phyloP scores from a whole-genome alignment of 2,797 vertebrate species.

The Sternotherus odoratus region DNA sequence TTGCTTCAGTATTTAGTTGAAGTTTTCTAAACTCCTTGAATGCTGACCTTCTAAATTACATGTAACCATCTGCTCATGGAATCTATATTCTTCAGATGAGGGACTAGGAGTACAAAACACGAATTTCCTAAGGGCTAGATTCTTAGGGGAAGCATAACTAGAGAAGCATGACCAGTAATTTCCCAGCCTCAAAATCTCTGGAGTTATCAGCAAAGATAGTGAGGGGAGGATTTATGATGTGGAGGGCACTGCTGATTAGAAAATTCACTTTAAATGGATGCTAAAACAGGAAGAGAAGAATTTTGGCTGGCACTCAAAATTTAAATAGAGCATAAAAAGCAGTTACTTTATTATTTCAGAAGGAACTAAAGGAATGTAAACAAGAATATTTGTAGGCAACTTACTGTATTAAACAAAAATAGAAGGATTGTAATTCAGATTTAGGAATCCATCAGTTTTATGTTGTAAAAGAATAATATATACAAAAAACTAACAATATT shows the following conservation, averaged over 20 bases:
- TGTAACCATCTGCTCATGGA: conserved; percentile 43
- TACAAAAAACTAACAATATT: conserved; percentile 48
- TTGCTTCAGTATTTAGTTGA: not conserved
- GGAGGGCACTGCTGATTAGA: conserved; percentile 51
- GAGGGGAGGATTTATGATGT: conserved; percentile 30
- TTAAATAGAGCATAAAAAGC: conserved; percentile 76
- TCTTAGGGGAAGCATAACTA: conserved; percentile 52
- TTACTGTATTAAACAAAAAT: conserved; percentile 47
- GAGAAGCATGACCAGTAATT: conserved; percentile 54
- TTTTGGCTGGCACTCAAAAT: conserved; percentile 68
- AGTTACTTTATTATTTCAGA: conserved; percentile 70
- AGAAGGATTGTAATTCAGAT: conserved; percentile 47
- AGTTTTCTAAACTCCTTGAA: conserved; percentile 52
- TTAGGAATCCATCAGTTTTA: conserved; percentile 58
- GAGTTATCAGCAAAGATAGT: conserved; percentile 55
- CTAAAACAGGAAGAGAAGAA: conserved; percentile 40
- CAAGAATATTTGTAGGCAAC: conserved; percentile 69
- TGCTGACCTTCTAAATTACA: conserved; percentile 48
- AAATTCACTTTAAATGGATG: conserved; percentile 56
- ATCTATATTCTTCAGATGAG: not conserved
- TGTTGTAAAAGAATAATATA: conserved; percentile 63
- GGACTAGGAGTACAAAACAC: conserved; percentile 17
- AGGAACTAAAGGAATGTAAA: conserved; percentile 69
- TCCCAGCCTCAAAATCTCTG: conserved; percentile 61
- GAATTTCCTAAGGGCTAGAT: conserved; percentile 54